Conservation (phyloP, 2,113 vertebrate genomes). For the Abramis brama region DNA sequence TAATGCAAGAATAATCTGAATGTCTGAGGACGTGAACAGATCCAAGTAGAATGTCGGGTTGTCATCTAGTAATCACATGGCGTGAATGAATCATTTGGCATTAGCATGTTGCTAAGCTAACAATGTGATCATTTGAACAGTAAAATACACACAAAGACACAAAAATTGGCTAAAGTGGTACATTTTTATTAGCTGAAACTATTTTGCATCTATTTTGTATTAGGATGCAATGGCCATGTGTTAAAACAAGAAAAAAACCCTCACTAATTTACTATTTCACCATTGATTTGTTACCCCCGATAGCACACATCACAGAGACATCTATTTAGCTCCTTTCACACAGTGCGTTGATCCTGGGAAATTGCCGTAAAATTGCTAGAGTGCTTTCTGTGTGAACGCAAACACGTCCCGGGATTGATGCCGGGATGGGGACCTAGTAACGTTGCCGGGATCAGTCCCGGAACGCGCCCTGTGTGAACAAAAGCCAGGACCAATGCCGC, state of each 20-base stretch:
- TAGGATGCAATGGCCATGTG: neutral
- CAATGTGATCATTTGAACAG: neutral
- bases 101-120: neutral
- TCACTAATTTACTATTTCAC: neutral
- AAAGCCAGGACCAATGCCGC: too few relatives aligned
- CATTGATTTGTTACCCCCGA: neutral
- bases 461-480: too few relatives aligned
- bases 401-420: too few relatives aligned
- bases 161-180: neutral
- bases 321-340: too few relatives aligned
- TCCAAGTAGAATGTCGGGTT: neutral
- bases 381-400: too few relatives aligned
- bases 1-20: neutral
- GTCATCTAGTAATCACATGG: neutral
- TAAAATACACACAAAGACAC: neutral
- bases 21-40: neutral
- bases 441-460: too few relatives aligned
- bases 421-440: too few relatives aligned
- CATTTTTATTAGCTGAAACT: neutral
- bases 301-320: too few relatives aligned
- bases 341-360: too few relatives aligned
- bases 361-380: too few relatives aligned
- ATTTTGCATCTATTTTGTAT: neutral
- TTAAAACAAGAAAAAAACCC: neutral
- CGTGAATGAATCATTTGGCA: neutral